These are phyloP conservation scores for Rhinella marina DNA, from an alignment of 2,797 vertebrate species.

Conservation along the genomic window DNA sequence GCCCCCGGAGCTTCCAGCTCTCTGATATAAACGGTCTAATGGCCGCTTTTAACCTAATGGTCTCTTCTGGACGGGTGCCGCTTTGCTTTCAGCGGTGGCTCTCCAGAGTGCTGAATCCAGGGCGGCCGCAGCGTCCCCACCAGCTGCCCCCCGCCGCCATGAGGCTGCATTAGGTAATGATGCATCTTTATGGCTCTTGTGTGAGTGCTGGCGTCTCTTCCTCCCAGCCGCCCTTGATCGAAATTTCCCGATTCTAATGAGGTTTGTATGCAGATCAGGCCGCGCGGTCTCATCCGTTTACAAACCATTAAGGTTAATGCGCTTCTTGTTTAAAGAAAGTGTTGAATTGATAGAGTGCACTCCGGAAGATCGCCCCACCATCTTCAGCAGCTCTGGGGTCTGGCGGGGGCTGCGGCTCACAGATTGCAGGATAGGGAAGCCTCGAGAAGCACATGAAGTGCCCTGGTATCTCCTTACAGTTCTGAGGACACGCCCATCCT, in stretches of 20 bases:
- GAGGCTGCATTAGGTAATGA: conserved; percentile 22
- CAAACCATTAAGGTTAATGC: conserved; percentile 63
- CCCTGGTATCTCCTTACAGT: too few species aligned
- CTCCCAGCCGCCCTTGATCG: conserved; percentile 37
- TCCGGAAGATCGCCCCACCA: background rate
- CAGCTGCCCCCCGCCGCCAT: background rate
- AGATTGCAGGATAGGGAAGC: background rate
- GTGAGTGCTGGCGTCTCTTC: conserved; percentile 23
- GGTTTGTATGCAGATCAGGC: conserved; percentile 60
- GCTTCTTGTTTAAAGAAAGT: conserved; percentile 61
- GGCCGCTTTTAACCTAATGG: background rate
- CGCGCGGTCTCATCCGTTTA: conserved; percentile 50
- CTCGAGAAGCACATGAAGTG: background rate
- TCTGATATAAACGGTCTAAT: background rate
- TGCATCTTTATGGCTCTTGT: conserved; percentile 20
- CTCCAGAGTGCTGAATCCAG: conserved; percentile 5
- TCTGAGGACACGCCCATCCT: too few species aligned
- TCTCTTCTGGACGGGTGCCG: background rate
- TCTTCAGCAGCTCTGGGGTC: background rate
- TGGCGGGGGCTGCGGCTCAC: background rate
- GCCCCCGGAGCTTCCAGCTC: too few species aligned
- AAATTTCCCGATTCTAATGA: conserved; percentile 44
- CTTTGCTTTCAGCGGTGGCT: background rate
- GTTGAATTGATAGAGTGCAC: conserved; percentile 53
- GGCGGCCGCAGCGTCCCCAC: background rate